phyloP scores from a whole-genome alignment of 2,113 vertebrate species.

The Chamaea fasciata region DNA sequence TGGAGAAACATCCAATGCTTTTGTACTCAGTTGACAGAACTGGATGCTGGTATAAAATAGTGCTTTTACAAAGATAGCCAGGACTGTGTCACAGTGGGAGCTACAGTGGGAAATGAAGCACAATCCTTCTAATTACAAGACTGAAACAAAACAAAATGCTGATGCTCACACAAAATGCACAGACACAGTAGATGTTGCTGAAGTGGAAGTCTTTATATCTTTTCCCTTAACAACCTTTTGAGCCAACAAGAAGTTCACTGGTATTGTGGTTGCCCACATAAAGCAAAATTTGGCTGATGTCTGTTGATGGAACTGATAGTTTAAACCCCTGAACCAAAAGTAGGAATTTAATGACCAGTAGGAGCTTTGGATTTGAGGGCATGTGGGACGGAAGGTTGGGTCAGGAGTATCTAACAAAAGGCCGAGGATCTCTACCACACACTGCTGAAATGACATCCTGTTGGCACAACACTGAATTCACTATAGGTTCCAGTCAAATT shows the following conservation, averaged over 20 bases:
- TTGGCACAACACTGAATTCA: not conserved
- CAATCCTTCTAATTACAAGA: conserved; percentile 39
- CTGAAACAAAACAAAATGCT: conserved; percentile 32
- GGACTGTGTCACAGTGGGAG: not conserved
- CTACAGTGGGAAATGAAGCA: conserved; percentile 24
- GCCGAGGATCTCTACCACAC: rapidly evolving
- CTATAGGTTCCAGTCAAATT: not conserved
- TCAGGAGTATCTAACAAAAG: not conserved
- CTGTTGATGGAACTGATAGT: not conserved
- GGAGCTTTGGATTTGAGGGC: not conserved
- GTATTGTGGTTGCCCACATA: not conserved
- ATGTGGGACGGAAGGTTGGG: not conserved
- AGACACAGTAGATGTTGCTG: not conserved
- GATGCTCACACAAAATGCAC: not conserved
- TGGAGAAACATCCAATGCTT: not conserved
- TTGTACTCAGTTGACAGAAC: not conserved
- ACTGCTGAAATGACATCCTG: not conserved
- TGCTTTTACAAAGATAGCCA: not conserved
- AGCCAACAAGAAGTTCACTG: not conserved
- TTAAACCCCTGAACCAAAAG: not conserved
- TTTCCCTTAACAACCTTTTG: not conserved
- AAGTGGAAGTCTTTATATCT: not conserved
- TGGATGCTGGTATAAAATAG: not conserved
- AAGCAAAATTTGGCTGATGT: not conserved
- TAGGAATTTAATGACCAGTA: not conserved